A percentile compares a stretch with the other conserved stretches of the same genome.
These are phyloP conservation scores for Erpobdella octoculata DNA, from an alignment of 2,888 invertebrate genomes.

Conservation along the genomic window DNA sequence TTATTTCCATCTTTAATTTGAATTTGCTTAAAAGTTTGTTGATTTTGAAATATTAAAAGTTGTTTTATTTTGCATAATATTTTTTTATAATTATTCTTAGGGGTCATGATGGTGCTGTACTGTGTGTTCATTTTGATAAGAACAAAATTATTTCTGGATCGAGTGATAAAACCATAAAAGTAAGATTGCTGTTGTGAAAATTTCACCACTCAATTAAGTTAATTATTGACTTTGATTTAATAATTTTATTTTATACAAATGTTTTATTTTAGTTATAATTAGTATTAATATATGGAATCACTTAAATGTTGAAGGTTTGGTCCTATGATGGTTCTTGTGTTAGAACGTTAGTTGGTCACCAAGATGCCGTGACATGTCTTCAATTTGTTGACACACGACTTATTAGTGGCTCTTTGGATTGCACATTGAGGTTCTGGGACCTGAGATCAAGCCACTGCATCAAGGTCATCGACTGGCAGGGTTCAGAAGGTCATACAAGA, in stretches of 20 bases:
- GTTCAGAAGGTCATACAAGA: constrained; percentile 57
- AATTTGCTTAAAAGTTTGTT: too few species aligned
- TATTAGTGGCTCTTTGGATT: constrained; percentile 56
- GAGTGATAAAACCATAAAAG: constrained; percentile 54
- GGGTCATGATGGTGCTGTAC: constrained; percentile 55
- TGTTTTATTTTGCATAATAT: neutral
- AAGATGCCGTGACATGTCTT: constrained; percentile 56
- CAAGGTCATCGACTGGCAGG: constrained; percentile 56
- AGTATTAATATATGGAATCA: too few species aligned
- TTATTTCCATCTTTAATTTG: too few species aligned
- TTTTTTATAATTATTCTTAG: constrained; percentile 40
- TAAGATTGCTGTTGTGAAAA: constrained; percentile 37
- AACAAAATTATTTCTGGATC: constrained; percentile 55
- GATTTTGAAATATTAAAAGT: neutral
- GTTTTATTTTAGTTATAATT: too few species aligned
- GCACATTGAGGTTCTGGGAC: constrained; percentile 56
- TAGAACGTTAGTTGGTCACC: constrained; percentile 54
- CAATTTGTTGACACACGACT: constrained; percentile 54
- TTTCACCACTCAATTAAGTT: too few species aligned
- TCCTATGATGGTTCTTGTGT: constrained; percentile 51
- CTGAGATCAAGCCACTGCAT: constrained; percentile 52
- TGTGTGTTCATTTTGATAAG: constrained; percentile 52
- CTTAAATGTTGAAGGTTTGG: constrained; percentile 50
- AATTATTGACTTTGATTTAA: too few species aligned
- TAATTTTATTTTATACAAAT: too few species aligned